phyloP scores from a whole-genome alignment of 2,113 vertebrate genomes.

The Perca schrenkii region DNA sequence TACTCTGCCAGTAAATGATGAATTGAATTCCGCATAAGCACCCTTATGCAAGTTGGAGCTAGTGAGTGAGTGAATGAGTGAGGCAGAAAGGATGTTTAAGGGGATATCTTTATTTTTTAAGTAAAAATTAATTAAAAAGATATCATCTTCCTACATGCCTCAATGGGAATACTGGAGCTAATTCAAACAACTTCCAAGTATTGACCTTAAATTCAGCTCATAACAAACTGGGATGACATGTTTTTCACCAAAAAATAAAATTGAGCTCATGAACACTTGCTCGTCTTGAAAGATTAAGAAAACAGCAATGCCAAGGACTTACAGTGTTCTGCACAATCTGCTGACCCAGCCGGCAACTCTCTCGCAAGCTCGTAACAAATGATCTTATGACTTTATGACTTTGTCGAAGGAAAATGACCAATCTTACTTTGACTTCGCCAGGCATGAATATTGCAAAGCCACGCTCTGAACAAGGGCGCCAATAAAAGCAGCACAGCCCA shows the following conservation, averaged over 20 bases:
- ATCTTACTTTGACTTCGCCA: constrained; percentile 29
- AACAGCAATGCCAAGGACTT: neutral
- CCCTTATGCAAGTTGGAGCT: constrained; percentile 42
- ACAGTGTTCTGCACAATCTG: constrained; percentile 13
- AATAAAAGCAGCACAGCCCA: constrained; percentile 47
- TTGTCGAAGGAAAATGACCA: constrained; percentile 46
- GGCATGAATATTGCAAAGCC: constrained; percentile 43
- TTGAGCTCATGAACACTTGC: neutral
- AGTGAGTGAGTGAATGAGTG: constrained; percentile 28
- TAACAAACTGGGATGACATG: constrained; percentile 20
- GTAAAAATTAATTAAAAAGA: constrained; percentile 70
- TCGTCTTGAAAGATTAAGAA: neutral
- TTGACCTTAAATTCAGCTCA: constrained; percentile 40
- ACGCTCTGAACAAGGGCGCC: constrained; percentile 33
- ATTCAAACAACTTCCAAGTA: constrained; percentile 55
- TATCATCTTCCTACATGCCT: constrained; percentile 59
- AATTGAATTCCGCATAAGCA: constrained; percentile 60
- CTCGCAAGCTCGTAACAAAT: constrained; percentile 9
- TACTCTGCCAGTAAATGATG: constrained; percentile 65
- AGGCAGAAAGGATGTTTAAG: constrained; percentile 34
- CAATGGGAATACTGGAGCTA: constrained; percentile 37
- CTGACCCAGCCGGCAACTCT: constrained; percentile 22
- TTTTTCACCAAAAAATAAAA: constrained; percentile 25
- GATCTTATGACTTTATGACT: constrained; percentile 49
- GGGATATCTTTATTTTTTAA: constrained; percentile 19